phyloP scores from a whole-genome alignment of 2,888 invertebrate genomes.

The Ceriagrion tenellum region DNA sequence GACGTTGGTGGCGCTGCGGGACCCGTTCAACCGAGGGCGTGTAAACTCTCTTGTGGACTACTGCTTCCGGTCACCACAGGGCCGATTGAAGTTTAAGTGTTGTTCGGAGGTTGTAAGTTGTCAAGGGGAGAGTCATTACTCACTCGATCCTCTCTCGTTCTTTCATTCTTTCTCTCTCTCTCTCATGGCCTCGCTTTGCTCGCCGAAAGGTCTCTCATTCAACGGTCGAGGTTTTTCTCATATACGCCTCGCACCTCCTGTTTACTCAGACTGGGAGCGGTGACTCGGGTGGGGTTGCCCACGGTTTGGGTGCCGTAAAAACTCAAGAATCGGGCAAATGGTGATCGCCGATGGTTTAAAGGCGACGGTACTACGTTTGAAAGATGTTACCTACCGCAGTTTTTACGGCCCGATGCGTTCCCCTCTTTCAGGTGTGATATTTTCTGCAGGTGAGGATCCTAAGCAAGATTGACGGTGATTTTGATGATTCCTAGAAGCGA shows the following conservation, averaged over 20 bases:
- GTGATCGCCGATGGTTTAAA: background rate
- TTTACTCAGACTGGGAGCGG: background rate
- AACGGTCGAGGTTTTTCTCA: background rate
- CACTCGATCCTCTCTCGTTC: background rate
- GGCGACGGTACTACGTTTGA: background rate
- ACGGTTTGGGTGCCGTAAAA: background rate
- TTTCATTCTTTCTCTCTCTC: background rate
- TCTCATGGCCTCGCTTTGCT: background rate
- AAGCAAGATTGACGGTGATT: background rate
- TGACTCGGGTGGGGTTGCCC: background rate
- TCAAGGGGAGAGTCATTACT: slow-evolving; percentile 17
- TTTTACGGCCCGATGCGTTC: background rate
- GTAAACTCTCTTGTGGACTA: background rate
- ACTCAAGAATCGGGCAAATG: background rate
- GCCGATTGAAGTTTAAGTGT: slow-evolving; percentile 39
- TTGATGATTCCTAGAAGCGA: background rate
- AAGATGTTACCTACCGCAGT: background rate
- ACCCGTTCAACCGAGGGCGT: background rate
- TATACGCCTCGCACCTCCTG: background rate
- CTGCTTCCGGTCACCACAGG: slow-evolving; percentile 30
- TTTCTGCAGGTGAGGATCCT: background rate
- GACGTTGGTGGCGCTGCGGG: slow-evolving; percentile 15
- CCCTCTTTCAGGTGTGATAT: background rate
- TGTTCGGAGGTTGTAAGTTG: slow-evolving; percentile 39
- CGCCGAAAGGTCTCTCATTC: background rate